These are phyloP conservation scores for Anas acuta DNA, from an alignment of 2,797 vertebrate species.

Conservation along the genomic window DNA sequence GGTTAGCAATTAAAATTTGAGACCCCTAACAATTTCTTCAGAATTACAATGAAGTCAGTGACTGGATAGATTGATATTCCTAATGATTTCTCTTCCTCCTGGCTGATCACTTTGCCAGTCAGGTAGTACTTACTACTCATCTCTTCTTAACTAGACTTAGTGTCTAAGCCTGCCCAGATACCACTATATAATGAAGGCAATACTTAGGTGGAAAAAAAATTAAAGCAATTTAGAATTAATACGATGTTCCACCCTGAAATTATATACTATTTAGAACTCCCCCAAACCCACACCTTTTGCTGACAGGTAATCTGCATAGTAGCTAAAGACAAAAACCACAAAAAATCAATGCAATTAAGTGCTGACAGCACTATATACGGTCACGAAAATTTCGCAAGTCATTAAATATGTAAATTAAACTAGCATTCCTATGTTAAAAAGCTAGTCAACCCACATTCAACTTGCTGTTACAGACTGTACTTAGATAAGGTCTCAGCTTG, in stretches of 20 bases:
- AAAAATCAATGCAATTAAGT: not conserved
- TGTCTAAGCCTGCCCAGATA: not conserved
- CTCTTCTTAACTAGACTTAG: not conserved
- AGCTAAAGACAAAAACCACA: not conserved
- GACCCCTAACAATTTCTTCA: not conserved
- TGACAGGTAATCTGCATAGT: not conserved
- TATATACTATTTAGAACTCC: rapidly evolving
- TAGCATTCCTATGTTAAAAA: not conserved
- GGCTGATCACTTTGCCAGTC: not conserved
- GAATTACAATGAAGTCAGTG: not conserved
- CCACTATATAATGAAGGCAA: not conserved
- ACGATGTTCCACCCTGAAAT: rapidly evolving
- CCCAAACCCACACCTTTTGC: not conserved
- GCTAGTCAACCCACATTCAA: not conserved
- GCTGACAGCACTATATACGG: not conserved
- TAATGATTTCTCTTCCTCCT: not conserved
- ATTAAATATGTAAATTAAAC: not conserved
- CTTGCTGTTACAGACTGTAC: not conserved
- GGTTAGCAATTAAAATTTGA: not conserved
- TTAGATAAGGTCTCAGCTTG: not conserved
- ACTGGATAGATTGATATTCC: not conserved
- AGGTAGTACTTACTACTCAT: not conserved
- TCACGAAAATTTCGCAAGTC: rapidly evolving
- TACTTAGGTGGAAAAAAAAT: not conserved
- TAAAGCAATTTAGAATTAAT: not conserved